Conservation (phyloP, 1,140 invertebrate species). For the Drosophila lowei region DNA sequence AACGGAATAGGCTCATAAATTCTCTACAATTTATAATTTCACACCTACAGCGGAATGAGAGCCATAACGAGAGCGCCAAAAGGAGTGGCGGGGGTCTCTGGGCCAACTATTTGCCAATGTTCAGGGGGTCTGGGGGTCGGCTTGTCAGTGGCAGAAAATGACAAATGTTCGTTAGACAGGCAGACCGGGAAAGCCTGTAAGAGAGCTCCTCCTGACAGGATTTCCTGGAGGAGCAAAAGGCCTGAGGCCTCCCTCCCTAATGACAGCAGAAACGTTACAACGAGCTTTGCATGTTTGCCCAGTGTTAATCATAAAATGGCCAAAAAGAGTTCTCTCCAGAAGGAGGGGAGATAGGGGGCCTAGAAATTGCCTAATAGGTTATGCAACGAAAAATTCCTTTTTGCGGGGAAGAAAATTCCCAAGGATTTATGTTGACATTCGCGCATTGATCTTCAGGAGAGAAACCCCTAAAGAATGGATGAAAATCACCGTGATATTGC, state of each 20-base stretch:
- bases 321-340: constrained; percentile 1
- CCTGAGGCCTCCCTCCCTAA: constrained; percentile 34
- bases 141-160: constrained; percentile 70
- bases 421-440: constrained; percentile 53
- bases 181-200: constrained; percentile 59
- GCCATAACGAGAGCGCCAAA: constrained; percentile 58
- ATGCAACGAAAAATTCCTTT: constrained; percentile 25
- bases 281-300: constrained; percentile 71
- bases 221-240: constrained; percentile 4
- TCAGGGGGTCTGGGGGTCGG: constrained; percentile 22
- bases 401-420: not conserved
- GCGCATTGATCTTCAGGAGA: constrained; percentile 48
- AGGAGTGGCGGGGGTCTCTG: not conserved
- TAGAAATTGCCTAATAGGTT: constrained; percentile 35
- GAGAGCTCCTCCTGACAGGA: constrained; percentile 33
- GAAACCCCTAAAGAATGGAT: constrained; percentile 23
- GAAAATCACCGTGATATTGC: constrained; percentile 45
- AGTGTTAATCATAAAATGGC: constrained; percentile 76
- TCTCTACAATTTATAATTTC: constrained; percentile 74
- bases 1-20: constrained; percentile 69
- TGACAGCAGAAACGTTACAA: constrained; percentile 57
- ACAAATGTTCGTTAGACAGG: constrained; percentile 76
- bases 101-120: constrained; percentile 76
- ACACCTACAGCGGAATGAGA: constrained; percentile 50
- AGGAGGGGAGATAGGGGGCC: not conserved